Conservation (phyloP, 2,888 invertebrate species). For the Pheosia gnoma region DNA sequence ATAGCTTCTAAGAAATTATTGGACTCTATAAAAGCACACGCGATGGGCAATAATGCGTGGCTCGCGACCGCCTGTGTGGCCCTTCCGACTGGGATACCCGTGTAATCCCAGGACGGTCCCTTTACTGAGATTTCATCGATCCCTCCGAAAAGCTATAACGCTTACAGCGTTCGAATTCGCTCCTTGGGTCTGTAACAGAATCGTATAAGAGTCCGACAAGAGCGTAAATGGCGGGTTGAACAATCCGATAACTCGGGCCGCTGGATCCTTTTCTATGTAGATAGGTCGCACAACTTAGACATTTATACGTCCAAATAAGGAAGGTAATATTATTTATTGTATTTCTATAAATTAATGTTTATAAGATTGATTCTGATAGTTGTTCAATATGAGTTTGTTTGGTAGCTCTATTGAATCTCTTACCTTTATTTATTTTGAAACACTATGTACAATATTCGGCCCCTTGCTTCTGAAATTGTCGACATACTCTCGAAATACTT, state of each 20-base stretch:
- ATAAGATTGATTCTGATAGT: no score
- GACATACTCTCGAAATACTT: neutral
- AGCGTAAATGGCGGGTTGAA: conserved; percentile 47
- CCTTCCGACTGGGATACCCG: conserved; percentile 37
- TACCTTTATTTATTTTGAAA: neutral
- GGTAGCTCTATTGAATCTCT: no score
- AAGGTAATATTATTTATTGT: no score
- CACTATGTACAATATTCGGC: neutral
- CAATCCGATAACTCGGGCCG: conserved; percentile 49
- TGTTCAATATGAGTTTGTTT: no score
- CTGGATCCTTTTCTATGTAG: neutral
- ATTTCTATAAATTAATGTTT: no score
- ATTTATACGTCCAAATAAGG: no score
- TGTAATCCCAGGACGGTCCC: conserved; percentile 39
- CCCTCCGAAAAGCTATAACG: conserved; percentile 22
- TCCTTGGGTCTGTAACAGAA: conserved; percentile 47
- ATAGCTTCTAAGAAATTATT: neutral
- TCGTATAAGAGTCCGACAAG: conserved; percentile 49
- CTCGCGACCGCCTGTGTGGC: conserved; percentile 25
- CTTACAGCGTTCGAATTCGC: conserved; percentile 37
- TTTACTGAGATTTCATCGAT: conserved; percentile 46
- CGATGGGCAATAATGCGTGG: neutral
- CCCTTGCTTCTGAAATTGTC: neutral
- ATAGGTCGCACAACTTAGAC: neutral
- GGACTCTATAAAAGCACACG: neutral